phyloP scores from a whole-genome alignment of 2,113 vertebrate species.

The Gymnarchus niloticus region DNA sequence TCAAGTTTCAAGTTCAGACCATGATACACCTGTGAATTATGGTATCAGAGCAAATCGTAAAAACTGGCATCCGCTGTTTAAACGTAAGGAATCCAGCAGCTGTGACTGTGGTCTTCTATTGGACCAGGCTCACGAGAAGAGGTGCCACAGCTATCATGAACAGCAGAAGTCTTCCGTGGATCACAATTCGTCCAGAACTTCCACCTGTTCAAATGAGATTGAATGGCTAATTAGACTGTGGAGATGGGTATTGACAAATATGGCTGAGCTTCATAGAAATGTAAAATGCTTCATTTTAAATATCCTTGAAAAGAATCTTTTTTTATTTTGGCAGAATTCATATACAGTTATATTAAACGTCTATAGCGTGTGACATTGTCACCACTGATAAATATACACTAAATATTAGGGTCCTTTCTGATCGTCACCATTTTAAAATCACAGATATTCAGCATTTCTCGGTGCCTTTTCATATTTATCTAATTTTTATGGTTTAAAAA shows the following conservation, averaged over 20 bases:
- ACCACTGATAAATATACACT: neutral
- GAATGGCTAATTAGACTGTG: neutral
- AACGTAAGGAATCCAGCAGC: neutral
- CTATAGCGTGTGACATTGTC: neutral
- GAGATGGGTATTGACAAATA: neutral
- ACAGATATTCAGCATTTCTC: neutral
- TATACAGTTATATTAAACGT: neutral
- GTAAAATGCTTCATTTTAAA: neutral
- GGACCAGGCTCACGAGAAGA: constrained; percentile 28
- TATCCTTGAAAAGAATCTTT: neutral
- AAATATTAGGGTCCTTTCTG: neutral
- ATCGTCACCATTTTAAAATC: neutral
- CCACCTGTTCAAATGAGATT: constrained; percentile 13
- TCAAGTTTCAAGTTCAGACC: neutral
- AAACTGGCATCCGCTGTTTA: neutral
- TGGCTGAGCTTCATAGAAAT: neutral
- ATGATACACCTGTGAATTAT: neutral
- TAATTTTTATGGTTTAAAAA: too few relatives aligned
- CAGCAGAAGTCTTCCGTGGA: constrained; percentile 30
- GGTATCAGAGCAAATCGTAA: neutral
- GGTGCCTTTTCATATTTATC: too few relatives aligned
- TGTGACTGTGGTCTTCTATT: neutral
- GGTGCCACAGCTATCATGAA: constrained; percentile 29
- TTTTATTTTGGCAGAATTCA: neutral
- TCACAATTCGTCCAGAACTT: constrained; percentile 21